phyloP scores from a whole-genome alignment of 2,797 vertebrate species.

The Phyllotis vaccarum region DNA sequence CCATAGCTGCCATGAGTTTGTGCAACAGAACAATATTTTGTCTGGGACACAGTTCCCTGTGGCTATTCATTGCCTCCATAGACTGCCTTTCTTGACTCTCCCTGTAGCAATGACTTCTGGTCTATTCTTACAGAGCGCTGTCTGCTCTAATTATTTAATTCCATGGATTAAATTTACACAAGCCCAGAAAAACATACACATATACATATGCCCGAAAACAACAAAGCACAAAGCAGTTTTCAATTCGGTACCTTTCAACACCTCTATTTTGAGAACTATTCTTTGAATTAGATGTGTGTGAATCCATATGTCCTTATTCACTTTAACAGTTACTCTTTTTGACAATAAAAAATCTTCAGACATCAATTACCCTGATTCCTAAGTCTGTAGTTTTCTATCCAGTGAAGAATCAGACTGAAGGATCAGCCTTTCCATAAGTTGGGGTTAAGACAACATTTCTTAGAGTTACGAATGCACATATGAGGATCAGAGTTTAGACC shows the following conservation, averaged over 20 bases:
- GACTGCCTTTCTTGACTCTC: neutral
- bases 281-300: neutral
- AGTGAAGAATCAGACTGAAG: neutral
- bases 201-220: neutral
- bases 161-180: neutral
- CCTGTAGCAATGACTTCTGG: neutral
- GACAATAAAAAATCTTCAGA: neutral
- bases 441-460: neutral
- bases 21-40: neutral
- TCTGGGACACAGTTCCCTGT: neutral
- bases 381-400: neutral
- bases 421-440: neutral
- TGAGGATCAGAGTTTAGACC: neutral
- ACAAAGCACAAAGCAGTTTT: neutral
- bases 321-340: neutral
- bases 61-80: neutral
- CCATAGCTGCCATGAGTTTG: neutral
- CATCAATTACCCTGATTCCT: neutral
- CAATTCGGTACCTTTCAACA: neutral
- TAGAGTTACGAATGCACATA: neutral
- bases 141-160: neutral
- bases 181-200: neutral
- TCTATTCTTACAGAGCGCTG: neutral
- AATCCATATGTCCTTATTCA: accelerated
- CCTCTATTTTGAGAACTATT: neutral